These are phyloP conservation scores for Blastomussa wellsi DNA, from an alignment of 92 coral and sea anemone species.

Conservation along the genomic window DNA sequence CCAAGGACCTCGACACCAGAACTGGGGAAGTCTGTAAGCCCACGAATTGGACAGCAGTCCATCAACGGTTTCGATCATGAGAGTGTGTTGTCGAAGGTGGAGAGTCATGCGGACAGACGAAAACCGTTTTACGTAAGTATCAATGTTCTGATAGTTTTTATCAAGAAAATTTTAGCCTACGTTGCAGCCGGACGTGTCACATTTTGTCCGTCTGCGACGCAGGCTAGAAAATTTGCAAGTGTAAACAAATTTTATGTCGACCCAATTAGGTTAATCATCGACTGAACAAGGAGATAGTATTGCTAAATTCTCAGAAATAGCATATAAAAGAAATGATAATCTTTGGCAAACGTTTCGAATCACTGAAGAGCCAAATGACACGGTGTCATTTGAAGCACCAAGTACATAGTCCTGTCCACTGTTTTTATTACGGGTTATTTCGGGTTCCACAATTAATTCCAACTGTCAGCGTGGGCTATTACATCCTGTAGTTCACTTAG, in stretches of 20 bases:
- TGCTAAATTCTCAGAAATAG: background rate
- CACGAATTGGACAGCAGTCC: background rate
- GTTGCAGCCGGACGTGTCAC: no score
- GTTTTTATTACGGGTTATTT: background rate
- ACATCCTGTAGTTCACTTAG: background rate
- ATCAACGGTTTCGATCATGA: slow-evolving; percentile 3
- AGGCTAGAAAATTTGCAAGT: no score
- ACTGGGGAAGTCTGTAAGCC: background rate
- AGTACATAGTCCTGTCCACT: no score
- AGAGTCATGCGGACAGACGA: background rate
- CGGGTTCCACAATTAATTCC: background rate
- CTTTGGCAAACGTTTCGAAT: background rate
- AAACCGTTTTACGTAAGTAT: slow-evolving; percentile 21
- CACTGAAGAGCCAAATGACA: no score
- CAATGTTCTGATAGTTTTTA: background rate
- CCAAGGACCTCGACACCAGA: slow-evolving; percentile 38
- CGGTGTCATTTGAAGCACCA: background rate
- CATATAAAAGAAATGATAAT: background rate
- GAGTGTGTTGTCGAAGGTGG: background rate
- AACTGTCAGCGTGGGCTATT: background rate
- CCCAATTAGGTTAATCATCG: background rate
- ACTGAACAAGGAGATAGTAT: no score
- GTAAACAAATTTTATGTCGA: no score
- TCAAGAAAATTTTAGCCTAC: no score
- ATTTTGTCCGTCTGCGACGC: no score